Evolutionary conservation across 2,888 invertebrate species (phyloP).

Genomic region (Tiphia femorata): DNA sequence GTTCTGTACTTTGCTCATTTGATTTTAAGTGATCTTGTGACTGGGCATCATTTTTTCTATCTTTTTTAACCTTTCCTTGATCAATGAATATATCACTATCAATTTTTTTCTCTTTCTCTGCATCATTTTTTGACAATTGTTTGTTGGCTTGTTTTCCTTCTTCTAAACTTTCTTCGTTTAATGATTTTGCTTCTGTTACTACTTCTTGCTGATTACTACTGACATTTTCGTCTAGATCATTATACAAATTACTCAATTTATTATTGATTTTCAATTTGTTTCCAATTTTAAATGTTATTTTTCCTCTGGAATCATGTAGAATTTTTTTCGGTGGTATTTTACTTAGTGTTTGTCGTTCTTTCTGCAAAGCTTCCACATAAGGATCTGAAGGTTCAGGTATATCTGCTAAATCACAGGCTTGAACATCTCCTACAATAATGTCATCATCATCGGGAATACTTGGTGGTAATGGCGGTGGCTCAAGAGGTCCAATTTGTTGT

Average conservation of each 20-base stretch:
- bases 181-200: constrained; percentile 34
- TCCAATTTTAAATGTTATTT: constrained; percentile 65
- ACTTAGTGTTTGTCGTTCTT: constrained; percentile 60
- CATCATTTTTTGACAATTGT: constrained; percentile 17
- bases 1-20: no score
- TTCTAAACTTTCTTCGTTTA: neutral
- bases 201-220: constrained; percentile 51
- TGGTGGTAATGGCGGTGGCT: constrained; percentile 57
- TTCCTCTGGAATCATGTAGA: constrained; percentile 59
- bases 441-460: constrained; percentile 58
- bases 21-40: no score
- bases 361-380: constrained; percentile 61
- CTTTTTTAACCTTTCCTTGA: neutral
- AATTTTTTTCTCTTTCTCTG: constrained; percentile 10
- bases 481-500: constrained; percentile 62
- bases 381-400: constrained; percentile 62
- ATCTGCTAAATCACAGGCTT: constrained; percentile 58
- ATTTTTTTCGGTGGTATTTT: constrained; percentile 63
- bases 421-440: constrained; percentile 59
- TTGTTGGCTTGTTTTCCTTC: constrained; percentile 26
- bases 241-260: constrained; percentile 59
- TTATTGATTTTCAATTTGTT: constrained; percentile 60
- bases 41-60: constrained; percentile 31
- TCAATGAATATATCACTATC: neutral
- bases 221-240: constrained; percentile 55